phyloP scores from a whole-genome alignment of 1,140 invertebrate species.

The Drosophila nigromelanica region DNA sequence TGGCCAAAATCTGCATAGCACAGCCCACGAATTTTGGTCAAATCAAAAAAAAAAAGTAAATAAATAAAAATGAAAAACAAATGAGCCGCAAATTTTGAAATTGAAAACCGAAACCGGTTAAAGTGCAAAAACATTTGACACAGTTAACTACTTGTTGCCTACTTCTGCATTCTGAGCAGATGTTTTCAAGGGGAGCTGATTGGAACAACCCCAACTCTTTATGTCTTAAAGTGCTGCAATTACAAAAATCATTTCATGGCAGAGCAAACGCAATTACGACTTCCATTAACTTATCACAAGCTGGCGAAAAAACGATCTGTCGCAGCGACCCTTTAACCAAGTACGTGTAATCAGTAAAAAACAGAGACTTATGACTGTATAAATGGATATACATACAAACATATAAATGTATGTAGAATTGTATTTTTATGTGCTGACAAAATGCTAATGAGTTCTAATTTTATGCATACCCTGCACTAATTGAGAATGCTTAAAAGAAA shows the following conservation, averaged over 20 bases:
- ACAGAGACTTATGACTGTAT: background rate
- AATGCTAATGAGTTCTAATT: conserved; percentile 41
- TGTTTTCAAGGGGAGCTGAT: background rate
- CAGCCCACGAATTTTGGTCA: conserved; percentile 7
- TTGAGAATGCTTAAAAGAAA: background rate
- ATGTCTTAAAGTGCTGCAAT: conserved; percentile 5
- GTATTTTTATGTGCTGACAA: background rate
- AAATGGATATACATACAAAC: background rate
- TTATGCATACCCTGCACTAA: background rate
- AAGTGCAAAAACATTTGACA: conserved; percentile 12
- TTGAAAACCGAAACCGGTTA: conserved; percentile 55
- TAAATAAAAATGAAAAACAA: too few species aligned
- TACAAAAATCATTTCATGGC: conserved; percentile 47
- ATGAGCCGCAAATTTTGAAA: conserved; percentile 18
- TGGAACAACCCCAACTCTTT: background rate
- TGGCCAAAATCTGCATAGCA: conserved; percentile 23
- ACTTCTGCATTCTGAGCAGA: conserved; percentile 28
- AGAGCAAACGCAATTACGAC: conserved; percentile 40
- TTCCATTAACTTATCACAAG: conserved; percentile 45
- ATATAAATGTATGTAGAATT: background rate
- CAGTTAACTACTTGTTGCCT: conserved; percentile 13
- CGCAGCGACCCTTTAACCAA: conserved; percentile 11
- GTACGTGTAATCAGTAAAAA: background rate
- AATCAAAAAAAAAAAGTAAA: conserved; percentile 4
- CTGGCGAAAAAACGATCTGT: conserved; percentile 8